Base-by-base conservation (phyloP, 1,140 invertebrate species). In the Heliconius nattereri region DNA sequence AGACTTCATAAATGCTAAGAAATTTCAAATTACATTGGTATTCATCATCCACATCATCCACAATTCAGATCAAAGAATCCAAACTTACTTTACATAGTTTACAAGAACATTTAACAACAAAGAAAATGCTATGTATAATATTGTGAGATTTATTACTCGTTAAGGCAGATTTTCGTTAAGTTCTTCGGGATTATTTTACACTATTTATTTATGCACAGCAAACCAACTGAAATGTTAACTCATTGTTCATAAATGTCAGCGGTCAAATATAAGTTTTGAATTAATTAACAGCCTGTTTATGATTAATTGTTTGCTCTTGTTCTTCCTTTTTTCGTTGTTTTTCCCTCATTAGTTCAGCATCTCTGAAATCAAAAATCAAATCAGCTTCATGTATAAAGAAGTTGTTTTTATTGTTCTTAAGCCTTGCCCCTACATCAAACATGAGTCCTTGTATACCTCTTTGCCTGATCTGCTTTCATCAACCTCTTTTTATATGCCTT, bases 281-380 rank as follows among this genome's bases (percentile, higher is more conserved):
- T 93, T 92, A 94, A 91, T 93, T 91, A 84, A 96, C 91, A 90
- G 96, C 95, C 81, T 93, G 86, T 78, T 92, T 90, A 77, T 85
- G 84, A 77, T 80, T 78, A 60, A 84, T 85, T 70, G 87, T 87
- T 82, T 85, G 86, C 49, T 52, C 49, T 81, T 94, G 91, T 85
- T 95, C 95, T 83, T 96, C 95, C 86, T 96, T 96, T 90, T 95
- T 96, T 86, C 95, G 94, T 94, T 98, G 97, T 93, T 98, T 98
- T 87, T 97, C 96, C 87, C 97, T 93, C 97, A 98, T 97, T 84
- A 97, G 83, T 87, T 98, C 97, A 49, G 97, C 97, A 96, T 98
- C 97, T 87, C 97, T 97, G 86, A 75, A 95, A 95, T 35, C 7
- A 35, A 35, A 35, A 35, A 35, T 35, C 32, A 35, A 7, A 35